Percentiles rank a stretch among this genome's conserved stretches.
These are phyloP conservation scores for Sebastes variabilis DNA, from an alignment of 2,797 vertebrate species.

Conservation along the genomic window DNA sequence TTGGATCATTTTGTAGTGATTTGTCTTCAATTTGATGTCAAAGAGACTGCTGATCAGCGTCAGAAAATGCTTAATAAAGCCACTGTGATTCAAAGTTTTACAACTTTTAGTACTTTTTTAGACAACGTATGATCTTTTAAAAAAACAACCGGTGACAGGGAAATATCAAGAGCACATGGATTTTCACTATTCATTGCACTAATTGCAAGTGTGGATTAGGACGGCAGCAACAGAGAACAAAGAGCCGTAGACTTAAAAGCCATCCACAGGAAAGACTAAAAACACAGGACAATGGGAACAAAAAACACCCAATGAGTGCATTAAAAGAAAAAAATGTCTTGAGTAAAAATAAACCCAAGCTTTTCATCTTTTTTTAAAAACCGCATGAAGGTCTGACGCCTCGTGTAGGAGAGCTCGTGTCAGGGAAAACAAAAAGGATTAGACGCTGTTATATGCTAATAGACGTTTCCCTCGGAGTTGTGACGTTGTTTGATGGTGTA, in stretches of 20 bases:
- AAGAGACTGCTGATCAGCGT: background rate
- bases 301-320: background rate
- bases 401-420: slow-evolving; percentile 11
- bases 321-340: background rate
- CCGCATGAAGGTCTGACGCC: slow-evolving; percentile 1
- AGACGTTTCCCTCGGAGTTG: slow-evolving; percentile 21
- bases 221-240: slow-evolving; percentile 35
- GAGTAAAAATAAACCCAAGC: slow-evolving; percentile 31
- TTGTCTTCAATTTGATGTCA: slow-evolving; percentile 2
- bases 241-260: slow-evolving; percentile 45
- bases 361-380: slow-evolving; percentile 30
- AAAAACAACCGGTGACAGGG: slow-evolving; percentile 24
- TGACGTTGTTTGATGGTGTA: slow-evolving; percentile 23
- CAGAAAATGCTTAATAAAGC: background rate
- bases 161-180: slow-evolving; percentile 12
- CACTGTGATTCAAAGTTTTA: slow-evolving; percentile 4
- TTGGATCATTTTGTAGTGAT: background rate
- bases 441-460: slow-evolving; percentile 16
- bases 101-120: background rate
- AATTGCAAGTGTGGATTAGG: slow-evolving; percentile 46
- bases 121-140: background rate
- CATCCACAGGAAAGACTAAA: background rate
- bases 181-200: slow-evolving; percentile 35
- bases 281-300: slow-evolving; percentile 16
- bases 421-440: slow-evolving; percentile 43